Evolutionary conservation across 2,113 vertebrate genomes (phyloP), one percentile per base, ranked within the genome.

Genomic region (Scophthalmus maximus): DNA sequence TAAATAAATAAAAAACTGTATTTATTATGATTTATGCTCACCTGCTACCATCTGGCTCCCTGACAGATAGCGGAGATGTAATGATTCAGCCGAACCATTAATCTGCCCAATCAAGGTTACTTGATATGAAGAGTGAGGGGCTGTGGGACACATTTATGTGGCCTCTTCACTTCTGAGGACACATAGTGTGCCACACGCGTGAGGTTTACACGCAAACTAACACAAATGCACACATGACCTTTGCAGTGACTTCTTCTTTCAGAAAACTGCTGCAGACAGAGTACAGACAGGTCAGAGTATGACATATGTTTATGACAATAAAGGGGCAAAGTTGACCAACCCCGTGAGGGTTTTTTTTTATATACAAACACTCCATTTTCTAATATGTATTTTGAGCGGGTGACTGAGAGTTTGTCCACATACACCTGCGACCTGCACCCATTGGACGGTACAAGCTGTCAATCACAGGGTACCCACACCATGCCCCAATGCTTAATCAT

Each of bases 21-120:
- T 93, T 94, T 89, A 88, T 94, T 88, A 89, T 95, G 94, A 96
- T 95, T 95, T 94, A 95, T 94, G 86, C 81, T 84, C 61, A 76
- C 89, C 73, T 83, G 76, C 91, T 80, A 81, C 88, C 88, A 73
- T 73, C 93, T 94, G 91, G 92, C 92, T 80, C 73, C 84, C 89
- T 94, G 94, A 95, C 94, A 95, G 93, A 95, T 92, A 93, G 2
- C 84, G 87, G 90, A 81, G 78, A 93, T 90, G 91, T 77, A 93
- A 94, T 94, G 92, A 93, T 73, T 61, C 11, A 27, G 64, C 49
- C 44, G 6, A 1, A 46, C 73, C 23, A 86, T 95, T 95, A 95
- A 95, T 96, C 95, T 93, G 66, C 61, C 7, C 0, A 0, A 14
- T 79, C 83, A 91, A 93, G 87, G 91, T 62, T 79, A 86, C 44